A percentile compares a stretch with the other conserved stretches of the same genome.
These are phyloP conservation scores for Doryteuthis pealeii DNA, from an alignment of 1,140 invertebrate species.

Conservation along the genomic window DNA sequence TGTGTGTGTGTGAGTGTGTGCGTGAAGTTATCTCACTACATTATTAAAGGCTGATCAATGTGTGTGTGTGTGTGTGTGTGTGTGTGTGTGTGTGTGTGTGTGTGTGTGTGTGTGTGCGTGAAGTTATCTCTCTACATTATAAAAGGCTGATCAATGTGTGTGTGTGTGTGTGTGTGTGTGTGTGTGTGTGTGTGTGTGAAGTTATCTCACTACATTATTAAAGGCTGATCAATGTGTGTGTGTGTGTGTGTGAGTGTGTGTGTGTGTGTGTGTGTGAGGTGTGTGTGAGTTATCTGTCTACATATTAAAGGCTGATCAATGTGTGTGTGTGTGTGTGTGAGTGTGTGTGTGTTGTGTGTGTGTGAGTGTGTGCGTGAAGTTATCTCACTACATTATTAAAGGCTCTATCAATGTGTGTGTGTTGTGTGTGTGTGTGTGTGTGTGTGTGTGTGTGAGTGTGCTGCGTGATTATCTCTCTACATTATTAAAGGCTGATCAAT, in stretches of 20 bases:
- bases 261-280: background rate
- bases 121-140: no score
- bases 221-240: background rate
- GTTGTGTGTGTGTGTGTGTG: no score
- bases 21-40: background rate
- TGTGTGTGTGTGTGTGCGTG: background rate
- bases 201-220: background rate
- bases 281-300: no score
- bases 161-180: background rate
- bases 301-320: no score
- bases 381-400: no score
- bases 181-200: background rate
- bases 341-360: no score
- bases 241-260: background rate
- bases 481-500: background rate
- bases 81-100: background rate
- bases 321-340: background rate
- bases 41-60: background rate
- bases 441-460: no score
- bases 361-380: background rate
- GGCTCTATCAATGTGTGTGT: no score
- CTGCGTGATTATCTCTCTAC: no score
- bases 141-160: background rate
- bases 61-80: background rate
- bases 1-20: background rate